Percentiles rank a stretch among this genome's conserved stretches.
These are phyloP conservation scores for Drosophila pegasa DNA, from an alignment of 2,888 invertebrate genomes.

Conservation along the genomic window DNA sequence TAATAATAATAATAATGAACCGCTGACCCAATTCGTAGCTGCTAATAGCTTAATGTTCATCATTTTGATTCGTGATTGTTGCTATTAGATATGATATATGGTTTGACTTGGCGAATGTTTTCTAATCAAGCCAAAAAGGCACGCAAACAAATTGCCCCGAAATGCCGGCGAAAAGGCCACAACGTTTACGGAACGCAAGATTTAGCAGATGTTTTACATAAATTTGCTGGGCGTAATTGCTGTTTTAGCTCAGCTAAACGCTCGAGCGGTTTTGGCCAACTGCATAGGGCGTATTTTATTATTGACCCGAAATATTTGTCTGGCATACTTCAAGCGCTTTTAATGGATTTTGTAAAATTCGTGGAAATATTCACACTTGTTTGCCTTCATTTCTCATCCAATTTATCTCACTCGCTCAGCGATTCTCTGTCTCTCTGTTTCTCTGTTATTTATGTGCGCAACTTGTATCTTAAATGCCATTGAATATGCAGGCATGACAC, in stretches of 20 bases:
- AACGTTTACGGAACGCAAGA: slow-evolving; percentile 17
- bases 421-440: neutral
- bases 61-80: slow-evolving; percentile 45
- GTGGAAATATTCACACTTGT: neutral
- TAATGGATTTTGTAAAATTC: neutral
- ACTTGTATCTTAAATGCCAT: slow-evolving; percentile 42
- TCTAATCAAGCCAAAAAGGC: slow-evolving; percentile 47
- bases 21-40: slow-evolving; percentile 57
- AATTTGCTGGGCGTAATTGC: slow-evolving; percentile 18
- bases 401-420: neutral
- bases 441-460: neutral
- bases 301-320: neutral
- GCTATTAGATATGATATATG: slow-evolving; percentile 62
- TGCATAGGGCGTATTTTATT: neutral
- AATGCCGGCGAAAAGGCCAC: slow-evolving; percentile 35
- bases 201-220: slow-evolving; percentile 37
- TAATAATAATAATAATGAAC: neutral
- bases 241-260: neutral
- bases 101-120: slow-evolving; percentile 12
- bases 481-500: slow-evolving; percentile 47
- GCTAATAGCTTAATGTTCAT: slow-evolving; percentile 53
- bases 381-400: neutral
- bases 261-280: neutral
- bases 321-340: neutral
- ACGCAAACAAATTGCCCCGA: slow-evolving; percentile 43